Evolutionary conservation across 1,140 invertebrate genomes (phyloP).

Genomic region (Meloidogyne exigua): DNA sequence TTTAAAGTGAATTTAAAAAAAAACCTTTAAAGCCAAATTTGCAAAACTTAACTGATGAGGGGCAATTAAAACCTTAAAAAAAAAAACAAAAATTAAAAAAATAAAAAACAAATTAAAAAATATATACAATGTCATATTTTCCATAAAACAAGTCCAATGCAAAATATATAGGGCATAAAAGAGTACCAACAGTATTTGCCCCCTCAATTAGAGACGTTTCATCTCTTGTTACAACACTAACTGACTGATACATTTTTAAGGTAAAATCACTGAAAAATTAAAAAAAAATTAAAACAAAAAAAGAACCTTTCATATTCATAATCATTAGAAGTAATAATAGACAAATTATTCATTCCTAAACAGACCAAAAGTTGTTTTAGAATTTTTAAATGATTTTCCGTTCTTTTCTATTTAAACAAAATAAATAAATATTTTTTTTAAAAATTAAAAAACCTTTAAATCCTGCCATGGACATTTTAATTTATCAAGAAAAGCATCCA

Average conservation of each 20-base stretch:
- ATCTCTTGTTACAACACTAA: slow-evolving; percentile 88
- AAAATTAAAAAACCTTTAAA: slow-evolving; percentile 68
- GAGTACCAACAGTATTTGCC: slow-evolving; percentile 73
- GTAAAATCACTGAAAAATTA: slow-evolving; percentile 77
- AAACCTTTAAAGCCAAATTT: slow-evolving; percentile 32
- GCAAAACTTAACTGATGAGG: slow-evolving; percentile 36
- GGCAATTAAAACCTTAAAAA: slow-evolving; percentile 32
- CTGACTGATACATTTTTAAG: slow-evolving; percentile 86
- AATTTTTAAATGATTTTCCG: slow-evolving; percentile 85
- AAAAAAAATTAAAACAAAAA: too few relatives aligned
- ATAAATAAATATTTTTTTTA: not conserved
- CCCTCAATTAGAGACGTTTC: slow-evolving; percentile 91
- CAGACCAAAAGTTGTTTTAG: slow-evolving; percentile 90
- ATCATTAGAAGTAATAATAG: slow-evolving; percentile 88
- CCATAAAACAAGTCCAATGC: slow-evolving; percentile 81
- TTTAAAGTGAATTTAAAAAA: slow-evolving; percentile 15
- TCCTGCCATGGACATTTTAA: slow-evolving; percentile 98
- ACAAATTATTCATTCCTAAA: slow-evolving; percentile 88
- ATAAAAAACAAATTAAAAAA: not conserved
- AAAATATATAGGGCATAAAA: slow-evolving; percentile 85
- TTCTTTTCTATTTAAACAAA: slow-evolving; percentile 68
- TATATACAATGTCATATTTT: slow-evolving; percentile 66
- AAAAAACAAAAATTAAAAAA: not conserved
- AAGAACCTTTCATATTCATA: slow-evolving; percentile 79
- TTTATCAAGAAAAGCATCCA: slow-evolving; percentile 97